Evolutionary conservation across 2,888 invertebrate genomes (phyloP), one percentile per base, ranked within the genome.

Genomic region (Apeira syringaria): DNA sequence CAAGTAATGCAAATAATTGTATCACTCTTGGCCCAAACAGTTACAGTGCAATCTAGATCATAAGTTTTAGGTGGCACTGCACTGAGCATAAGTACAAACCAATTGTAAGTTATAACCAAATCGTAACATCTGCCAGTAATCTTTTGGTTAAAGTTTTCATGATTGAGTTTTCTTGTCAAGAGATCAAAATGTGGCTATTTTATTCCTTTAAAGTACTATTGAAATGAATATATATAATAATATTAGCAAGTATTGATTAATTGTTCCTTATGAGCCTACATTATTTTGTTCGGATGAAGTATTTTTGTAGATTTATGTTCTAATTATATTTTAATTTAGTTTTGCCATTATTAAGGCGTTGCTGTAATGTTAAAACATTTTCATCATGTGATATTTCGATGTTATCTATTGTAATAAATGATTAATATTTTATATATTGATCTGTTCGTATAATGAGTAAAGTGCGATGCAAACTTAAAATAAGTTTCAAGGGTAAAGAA

Each of bases 301-400:
- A 72, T 64, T 72, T 68, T 61, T 60, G 54, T 67, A 61, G 64
- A 58, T 47, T 56, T 68, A 57, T 65, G 50, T 53, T 56, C 25
- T 43, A 47, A 59, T 53, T 54, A 48, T 68, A 62, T 67, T 66
- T 68, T 62, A 64, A 63, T 70, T 64, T 61, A 65, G 58, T 80
- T 66, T 84, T 78, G 82, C 78, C 80, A 81, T 80, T 81, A n/a
- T 62, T 72, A 67, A 75, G 73, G 69, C 72, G 74, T 81, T 80
- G 71, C 64, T 44, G 60, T 54, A 70, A 78, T 80, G 74, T 79
- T 81, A 67, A 72, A 78, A 80, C 74, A 78, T 80, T 81, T n/a
- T 84, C 76, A 76, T 81, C 66, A 85, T 89, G 88, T 89, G 88
- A 89, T 89, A 89, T 88, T 84, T 81, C 67, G 77, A 86, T 86